These are phyloP conservation scores for Megaustenia siamemsis DNA, from an alignment of 2,888 invertebrate genomes.

Conservation along the genomic window DNA sequence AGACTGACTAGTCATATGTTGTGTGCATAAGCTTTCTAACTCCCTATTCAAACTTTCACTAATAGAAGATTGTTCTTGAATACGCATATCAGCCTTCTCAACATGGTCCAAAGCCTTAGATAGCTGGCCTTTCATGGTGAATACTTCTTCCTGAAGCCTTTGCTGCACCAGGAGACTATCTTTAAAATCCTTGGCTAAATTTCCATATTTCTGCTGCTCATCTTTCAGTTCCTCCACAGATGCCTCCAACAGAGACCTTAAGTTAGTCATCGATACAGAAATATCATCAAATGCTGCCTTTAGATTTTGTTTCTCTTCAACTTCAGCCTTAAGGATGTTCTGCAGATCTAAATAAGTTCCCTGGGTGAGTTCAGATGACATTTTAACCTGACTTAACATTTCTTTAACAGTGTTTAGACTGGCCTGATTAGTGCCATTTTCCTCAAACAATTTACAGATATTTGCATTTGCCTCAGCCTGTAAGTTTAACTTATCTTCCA, in stretches of 20 bases:
- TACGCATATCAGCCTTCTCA: neutral
- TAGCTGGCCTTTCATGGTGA: slow-evolving; percentile 18
- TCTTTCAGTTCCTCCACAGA: slow-evolving; percentile 30
- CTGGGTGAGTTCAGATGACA: slow-evolving; percentile 30
- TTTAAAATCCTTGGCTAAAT: slow-evolving; percentile 32
- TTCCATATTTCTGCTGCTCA: slow-evolving; percentile 8
- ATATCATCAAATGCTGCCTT: slow-evolving; percentile 44
- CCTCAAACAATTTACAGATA: slow-evolving; percentile 17
- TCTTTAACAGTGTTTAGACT: slow-evolving; percentile 30
- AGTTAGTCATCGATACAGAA: slow-evolving; percentile 20
- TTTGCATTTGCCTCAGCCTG: neutral
- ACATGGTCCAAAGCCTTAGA: neutral
- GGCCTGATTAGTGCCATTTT: neutral
- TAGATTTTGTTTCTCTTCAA: slow-evolving; percentile 37
- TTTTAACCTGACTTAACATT: neutral
- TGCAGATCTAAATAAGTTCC: slow-evolving; percentile 18
- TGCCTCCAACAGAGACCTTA: slow-evolving; percentile 19
- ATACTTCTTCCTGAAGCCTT: slow-evolving; percentile 38
- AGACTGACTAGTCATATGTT: neutral
- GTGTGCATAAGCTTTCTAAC: slow-evolving; percentile 27
- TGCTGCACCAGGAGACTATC: slow-evolving; percentile 25
- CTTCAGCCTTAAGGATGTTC: slow-evolving; percentile 10
- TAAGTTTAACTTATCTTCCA: slow-evolving; percentile 15
- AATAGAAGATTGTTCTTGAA: slow-evolving; percentile 26
- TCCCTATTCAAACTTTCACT: slow-evolving; percentile 36